Evolutionary conservation across 53 echinoderm and acorn worm species (phyloP), one percentile per base, ranked within the genome.

Genomic region (Apostichopus leukothele): DNA sequence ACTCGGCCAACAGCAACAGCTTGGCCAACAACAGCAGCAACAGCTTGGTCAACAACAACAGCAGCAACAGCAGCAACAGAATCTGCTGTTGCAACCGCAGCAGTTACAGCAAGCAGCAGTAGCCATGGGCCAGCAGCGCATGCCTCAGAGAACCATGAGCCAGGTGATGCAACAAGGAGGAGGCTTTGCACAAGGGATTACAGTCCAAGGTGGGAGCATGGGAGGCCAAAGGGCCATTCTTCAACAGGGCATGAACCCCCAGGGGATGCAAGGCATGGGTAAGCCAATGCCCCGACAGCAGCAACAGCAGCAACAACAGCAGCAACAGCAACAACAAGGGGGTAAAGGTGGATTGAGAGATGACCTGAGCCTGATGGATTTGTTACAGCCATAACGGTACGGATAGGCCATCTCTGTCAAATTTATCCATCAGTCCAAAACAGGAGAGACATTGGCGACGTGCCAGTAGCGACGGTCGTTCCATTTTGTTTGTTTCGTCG

Each of bases 261-360:
- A 59, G 1, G 25, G 20, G 7, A 81, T 81, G 81, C 81, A 81
- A 25, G 81, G 81, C 59, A 81, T 81, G 81, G 81, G 81, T 11
- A 81, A 81, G 18, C 81, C 81, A 7, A 81, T 81, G 81, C 20
- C 54, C 7, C 53, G 81, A 81, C 63, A 88, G 59, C 39, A 39
- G 39, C 39, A 39, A 1, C 92, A 94, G 25, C 93, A 93, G n/a
- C 93, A 95, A 54, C 93, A 90, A 20, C 93, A 93, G 61, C 89
- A 89, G 6, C 86, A 89, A 25, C 92, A 88, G 50, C 92, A 93
- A 39, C 93, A 93, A 52, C 89, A 93, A 27, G 25, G 55, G 4
- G 81, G 68, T 18, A 86, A 86, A 68, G 68, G 73, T 9, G 81
- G 81, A 59, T 14, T 81, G 57, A 53, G 81, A n/a, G 81, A 81